Base-by-base conservation (phyloP, 2,888 invertebrate species). In the Empis stercorea region DNA sequence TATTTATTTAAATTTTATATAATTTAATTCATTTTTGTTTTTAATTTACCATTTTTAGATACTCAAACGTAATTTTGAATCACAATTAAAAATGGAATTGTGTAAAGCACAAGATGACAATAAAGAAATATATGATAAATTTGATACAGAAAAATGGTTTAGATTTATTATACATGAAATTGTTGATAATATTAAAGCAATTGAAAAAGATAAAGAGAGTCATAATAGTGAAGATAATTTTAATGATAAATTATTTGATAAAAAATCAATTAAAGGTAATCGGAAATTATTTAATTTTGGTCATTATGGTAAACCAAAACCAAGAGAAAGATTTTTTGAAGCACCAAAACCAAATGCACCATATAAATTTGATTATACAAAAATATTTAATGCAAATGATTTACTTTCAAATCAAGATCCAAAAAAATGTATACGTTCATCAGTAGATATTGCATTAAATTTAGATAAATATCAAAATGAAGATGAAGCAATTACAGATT, bases 321-420 rank as follows among this genome's bases (percentile, higher is more conserved):
- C 39, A 5, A 53, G 52, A n/a, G 44, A 54, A 9, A 47, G 32
- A 10, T 54, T 49, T 16, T 58, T 59, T 39, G 40, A 49, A 39
- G 51, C 50, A 9, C 46, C 54, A 1, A 27, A 39, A 1, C 4
- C 30, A 2, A 43, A 56, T 30, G 42, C 45, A 11, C 55, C 56
- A 3, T 55, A 52, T 44, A 49, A 47, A 34, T 59, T 59, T 48
- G 49, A 59, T 38, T 60, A 60, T 44, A 43, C 48, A 10, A 59
- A 56, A 45, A 59, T 61, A 30, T 59, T 59, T 46, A 43, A 45
- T 15, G 6, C 30, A 10, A 52, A 51, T 37, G 36, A 43, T 13
- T 49, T 46, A 36, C 47, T 51, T 48, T 47, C 38, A 16, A 46
- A 51, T 3, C 43, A 40, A 2, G 50, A 54, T 34, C 47, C 52